Conservation (phyloP, 2,888 invertebrate genomes). For the Celastrina argiolus region DNA sequence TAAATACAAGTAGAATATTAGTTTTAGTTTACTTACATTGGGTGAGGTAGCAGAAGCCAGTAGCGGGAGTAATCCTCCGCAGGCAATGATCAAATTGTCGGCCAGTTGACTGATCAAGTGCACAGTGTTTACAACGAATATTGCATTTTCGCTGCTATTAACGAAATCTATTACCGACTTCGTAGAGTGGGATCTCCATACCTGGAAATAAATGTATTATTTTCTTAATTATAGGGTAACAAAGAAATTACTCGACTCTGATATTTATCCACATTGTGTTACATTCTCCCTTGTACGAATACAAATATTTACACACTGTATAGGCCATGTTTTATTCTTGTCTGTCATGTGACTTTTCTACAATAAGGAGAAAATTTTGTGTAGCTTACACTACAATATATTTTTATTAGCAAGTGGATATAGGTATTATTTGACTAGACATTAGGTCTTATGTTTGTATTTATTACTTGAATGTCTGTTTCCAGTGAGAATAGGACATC, state of each 20-base stretch:
- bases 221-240: no score
- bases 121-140: slow-evolving; percentile 99
- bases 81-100: slow-evolving; percentile 99
- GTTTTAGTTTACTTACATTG: slow-evolving; percentile 82
- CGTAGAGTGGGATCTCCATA: slow-evolving; percentile 93
- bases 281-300: no score
- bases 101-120: slow-evolving; percentile 99
- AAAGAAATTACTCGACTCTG: no score
- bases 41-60: slow-evolving; percentile 99
- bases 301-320: no score
- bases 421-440: no score
- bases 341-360: no score
- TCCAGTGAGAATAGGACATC: slow-evolving; percentile 98
- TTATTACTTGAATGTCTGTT: slow-evolving; percentile 93
- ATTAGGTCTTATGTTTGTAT: no score
- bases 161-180: slow-evolving; percentile 98
- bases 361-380: no score
- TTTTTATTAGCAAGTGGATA: no score
- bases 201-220: slow-evolving; percentile 54
- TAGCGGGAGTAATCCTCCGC: slow-evolving; percentile 96
- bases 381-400: no score
- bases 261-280: no score
- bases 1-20: neutral
- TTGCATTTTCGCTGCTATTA: slow-evolving; percentile 98
- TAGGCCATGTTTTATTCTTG: no score